These are phyloP conservation scores for Trogon surrucura DNA, from an alignment of 2,113 vertebrate species.

Conservation along the genomic window DNA sequence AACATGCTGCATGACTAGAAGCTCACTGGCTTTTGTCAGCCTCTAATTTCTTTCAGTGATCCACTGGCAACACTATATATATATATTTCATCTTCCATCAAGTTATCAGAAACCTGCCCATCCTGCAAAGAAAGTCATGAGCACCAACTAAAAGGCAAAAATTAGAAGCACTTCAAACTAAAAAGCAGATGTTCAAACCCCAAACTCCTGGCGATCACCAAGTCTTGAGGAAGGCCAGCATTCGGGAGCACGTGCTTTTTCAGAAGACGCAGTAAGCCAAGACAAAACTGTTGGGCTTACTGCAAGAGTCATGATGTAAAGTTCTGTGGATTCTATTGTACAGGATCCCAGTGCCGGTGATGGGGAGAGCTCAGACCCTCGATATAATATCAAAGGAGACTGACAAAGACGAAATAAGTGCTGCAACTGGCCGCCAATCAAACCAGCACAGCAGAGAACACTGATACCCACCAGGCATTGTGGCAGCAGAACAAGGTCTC, in stretches of 20 bases:
- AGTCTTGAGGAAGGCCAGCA: rapidly evolving
- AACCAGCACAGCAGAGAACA: background rate
- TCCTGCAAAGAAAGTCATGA: background rate
- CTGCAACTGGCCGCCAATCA: background rate
- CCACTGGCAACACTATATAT: background rate
- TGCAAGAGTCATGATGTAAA: background rate
- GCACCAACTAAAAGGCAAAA: background rate
- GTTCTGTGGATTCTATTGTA: background rate
- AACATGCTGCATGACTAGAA: background rate
- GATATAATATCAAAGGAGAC: background rate
- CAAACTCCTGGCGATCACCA: background rate
- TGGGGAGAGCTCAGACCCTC: background rate
- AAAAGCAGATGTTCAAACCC: background rate
- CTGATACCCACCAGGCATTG: background rate
- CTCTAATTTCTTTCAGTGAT: background rate
- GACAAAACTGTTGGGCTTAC: background rate
- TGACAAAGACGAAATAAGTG: background rate
- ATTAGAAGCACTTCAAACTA: background rate
- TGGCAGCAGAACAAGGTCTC: background rate
- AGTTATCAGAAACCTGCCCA: background rate
- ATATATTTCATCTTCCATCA: background rate
- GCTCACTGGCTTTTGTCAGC: background rate
- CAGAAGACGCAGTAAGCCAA: too few relatives aligned
- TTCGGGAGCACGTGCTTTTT: rapidly evolving
- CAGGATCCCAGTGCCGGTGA: background rate